Evolutionary conservation across 2,888 invertebrate genomes (phyloP), one percentile per base, ranked within the genome.

Genomic region (Globia sparganii): DNA sequence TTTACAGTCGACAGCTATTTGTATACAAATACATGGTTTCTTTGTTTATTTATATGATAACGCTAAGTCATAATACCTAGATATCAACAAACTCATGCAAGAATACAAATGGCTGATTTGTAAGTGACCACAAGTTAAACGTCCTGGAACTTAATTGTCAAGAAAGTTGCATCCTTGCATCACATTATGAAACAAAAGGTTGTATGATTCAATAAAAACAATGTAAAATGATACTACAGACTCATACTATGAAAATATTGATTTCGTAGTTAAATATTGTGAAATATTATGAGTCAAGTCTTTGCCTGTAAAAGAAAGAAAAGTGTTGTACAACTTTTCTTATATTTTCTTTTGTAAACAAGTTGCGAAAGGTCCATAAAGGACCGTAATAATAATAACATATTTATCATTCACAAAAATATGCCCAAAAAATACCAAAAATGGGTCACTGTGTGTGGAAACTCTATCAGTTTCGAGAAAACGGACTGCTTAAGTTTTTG

Each of bases 141-240:
- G 40, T 72, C 53, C 77, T 78, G 75, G 74, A 86, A 78, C 13
- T 2, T 70, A 68, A 69, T 72, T 66, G 46, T 53, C 40, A 69
- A 75, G 70, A 82, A 81, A 77, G 62, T 88, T 88, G 78, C 87
- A 66, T 83, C 81, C 59, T 88, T 88, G 78, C 87, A 66, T 83
- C 81, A 86, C 37, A 65, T 84, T 83, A 53, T 77, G 88, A 81
- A 85, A 87, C 59, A 84, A 78, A 67, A 67, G 66, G 34, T 67
- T 61, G 46, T 49, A 37, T 81, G 69, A 81, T 76, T 77, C 66
- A 80, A 76, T 76, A 76, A 70, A 77, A 81, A 59, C 53, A 31
- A 53, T 40, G 34, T 34, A 53, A 28, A 56, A 21, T 49, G 37
- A 70, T 66, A 61, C 11, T n/a, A 37, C 18, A 15, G n/a, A 69